Evolutionary conservation across 2,797 vertebrate genomes (phyloP).

Genomic region (Arremon brunneinucha): DNA sequence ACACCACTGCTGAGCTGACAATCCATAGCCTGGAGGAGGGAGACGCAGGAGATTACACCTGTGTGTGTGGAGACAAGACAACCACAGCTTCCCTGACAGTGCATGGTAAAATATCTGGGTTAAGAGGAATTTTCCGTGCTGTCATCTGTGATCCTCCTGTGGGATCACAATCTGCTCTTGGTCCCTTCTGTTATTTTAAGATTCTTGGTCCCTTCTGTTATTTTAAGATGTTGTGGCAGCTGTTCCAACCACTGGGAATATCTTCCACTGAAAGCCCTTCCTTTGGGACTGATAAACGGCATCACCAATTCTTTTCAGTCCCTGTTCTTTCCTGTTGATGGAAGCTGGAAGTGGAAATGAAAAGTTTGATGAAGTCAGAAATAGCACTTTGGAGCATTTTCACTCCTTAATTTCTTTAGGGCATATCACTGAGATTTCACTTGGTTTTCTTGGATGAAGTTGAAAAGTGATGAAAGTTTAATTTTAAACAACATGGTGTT

Average conservation of each 20-base stretch:
- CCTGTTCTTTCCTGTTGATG: neutral
- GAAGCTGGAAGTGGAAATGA: neutral
- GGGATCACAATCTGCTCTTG: neutral
- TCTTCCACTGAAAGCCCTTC: neutral
- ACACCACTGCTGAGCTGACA: conserved; percentile 73
- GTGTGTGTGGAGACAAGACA: conserved; percentile 71
- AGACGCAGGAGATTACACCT: conserved; percentile 80
- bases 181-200: neutral
- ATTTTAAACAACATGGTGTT: accelerated
- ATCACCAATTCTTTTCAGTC: neutral
- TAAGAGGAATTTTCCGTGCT: neutral
- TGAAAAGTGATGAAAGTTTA: neutral
- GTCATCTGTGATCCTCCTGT: neutral
- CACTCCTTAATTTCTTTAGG: neutral
- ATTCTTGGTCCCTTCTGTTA: neutral
- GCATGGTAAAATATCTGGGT: conserved; percentile 74
- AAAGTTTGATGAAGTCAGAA: neutral
- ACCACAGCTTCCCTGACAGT: conserved; percentile 75
- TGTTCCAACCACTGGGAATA: neutral
- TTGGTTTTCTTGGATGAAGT: neutral
- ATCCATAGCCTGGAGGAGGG: conserved; percentile 72
- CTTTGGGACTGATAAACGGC: neutral
- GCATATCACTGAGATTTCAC: neutral
- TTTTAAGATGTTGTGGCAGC: neutral
- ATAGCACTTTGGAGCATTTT: neutral